phyloP scores from a whole-genome alignment of 1,140 invertebrate genomes.

The Zelostemma sp. region DNA sequence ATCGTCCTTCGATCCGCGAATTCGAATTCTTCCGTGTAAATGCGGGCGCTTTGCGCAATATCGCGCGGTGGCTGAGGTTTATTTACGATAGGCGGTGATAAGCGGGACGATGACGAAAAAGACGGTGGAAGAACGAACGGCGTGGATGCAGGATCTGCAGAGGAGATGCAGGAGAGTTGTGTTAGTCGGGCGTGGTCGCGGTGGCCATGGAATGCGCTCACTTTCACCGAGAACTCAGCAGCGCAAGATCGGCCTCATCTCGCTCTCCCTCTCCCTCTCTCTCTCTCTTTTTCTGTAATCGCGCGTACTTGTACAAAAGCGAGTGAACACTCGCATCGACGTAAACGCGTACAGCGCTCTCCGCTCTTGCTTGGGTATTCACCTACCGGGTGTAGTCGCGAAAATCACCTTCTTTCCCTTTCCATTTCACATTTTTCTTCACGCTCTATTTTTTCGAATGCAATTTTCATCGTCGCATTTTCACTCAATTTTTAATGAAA shows the following conservation, averaged over 20 bases:
- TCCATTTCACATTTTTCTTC: too few relatives aligned
- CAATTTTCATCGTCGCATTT: too few relatives aligned
- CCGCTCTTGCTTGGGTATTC: neutral
- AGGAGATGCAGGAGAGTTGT: slow-evolving; percentile 50
- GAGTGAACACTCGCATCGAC: slow-evolving; percentile 27
- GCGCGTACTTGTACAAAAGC: slow-evolving; percentile 34
- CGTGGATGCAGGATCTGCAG: slow-evolving; percentile 26
- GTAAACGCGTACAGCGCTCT: neutral
- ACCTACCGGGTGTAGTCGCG: too few relatives aligned
- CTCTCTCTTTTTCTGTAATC: slow-evolving; percentile 25
- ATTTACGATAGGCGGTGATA: neutral
- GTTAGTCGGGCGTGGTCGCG: slow-evolving; percentile 68
- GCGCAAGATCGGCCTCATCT: slow-evolving; percentile 44
- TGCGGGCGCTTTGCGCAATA: neutral
- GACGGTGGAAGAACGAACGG: neutral
- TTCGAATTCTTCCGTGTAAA: slow-evolving; percentile 2
- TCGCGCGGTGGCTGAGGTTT: neutral
- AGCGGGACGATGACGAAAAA: neutral
- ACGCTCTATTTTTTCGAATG: too few relatives aligned
- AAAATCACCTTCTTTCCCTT: too few relatives aligned
- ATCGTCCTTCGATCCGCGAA: slow-evolving; percentile 4
- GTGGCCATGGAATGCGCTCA: slow-evolving; percentile 71
- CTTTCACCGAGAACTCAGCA: slow-evolving; percentile 65
- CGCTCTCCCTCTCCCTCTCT: slow-evolving; percentile 30
- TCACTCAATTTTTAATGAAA: too few relatives aligned